Base-by-base conservation (phyloP, 1,140 invertebrate species). In the Drosophila ironensis region DNA sequence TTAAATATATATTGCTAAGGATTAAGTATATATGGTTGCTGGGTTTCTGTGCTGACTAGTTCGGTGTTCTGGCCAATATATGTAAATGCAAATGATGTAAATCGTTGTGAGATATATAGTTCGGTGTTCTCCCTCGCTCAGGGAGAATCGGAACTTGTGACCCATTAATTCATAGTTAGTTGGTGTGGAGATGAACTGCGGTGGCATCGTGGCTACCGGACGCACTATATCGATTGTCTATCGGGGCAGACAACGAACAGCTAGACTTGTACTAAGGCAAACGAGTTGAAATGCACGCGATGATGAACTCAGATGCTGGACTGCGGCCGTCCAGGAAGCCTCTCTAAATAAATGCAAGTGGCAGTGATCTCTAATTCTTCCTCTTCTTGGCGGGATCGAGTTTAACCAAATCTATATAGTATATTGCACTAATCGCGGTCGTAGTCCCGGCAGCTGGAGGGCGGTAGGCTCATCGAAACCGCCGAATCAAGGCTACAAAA, bases 151-250 rank as follows among this genome's bases (percentile, higher is more conserved):
- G 80, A 86, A 86, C 80, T 73, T 72, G 74, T 86, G 80, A 80
- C 70, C 74, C 71, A 64, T 86, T 86, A 86, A 86, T 75, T 73
- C 59, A 38, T 52, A 71, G 33, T 16, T 48, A 28, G 37, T 14
- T 53, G 42, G 28, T 46, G 45, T 48, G 25, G 17, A 38, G 30
- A 56, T 56, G 52, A 35, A 59, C 11, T 72, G 53, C 61, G 48
- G 56, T 44, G 45, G 51, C 42, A 73, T 86, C 69, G 48, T 73
- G 60, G n/a, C 9, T n/a, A n/a, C n/a, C n/a, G 41, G 9, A 63
- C 81, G 74, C 80, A 88, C 87, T 88, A 84, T 88, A 89, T 89
- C 87, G 59, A 89, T 89, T 87, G 87, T 89, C 87, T 89, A 86
- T 48, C 63, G n/a, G 48, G 64, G 87, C 77, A 89, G 87, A 89